Evolutionary conservation across 2,113 vertebrate species (phyloP).

Genomic region (Hymenochirus boettgeri): DNA sequence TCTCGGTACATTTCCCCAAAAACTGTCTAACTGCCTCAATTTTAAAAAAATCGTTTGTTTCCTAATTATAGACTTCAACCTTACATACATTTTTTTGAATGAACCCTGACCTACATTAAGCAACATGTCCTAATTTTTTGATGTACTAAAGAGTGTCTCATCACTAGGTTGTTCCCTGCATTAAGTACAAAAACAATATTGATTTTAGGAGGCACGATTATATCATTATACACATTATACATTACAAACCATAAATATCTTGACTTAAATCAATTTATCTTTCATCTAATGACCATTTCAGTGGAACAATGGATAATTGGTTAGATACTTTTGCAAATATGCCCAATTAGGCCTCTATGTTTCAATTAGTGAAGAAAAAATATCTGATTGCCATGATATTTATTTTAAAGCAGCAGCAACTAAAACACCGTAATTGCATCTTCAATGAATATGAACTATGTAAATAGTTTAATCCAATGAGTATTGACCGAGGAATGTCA

Average conservation of each 20-base stretch:
- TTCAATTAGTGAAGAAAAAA: neutral
- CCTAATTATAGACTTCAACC: no score
- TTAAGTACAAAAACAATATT: neutral
- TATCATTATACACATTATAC: neutral
- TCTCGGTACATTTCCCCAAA: no score
- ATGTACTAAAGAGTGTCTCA: neutral
- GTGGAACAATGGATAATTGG: neutral
- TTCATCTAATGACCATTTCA: neutral
- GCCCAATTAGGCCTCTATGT: neutral
- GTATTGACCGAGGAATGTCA: neutral
- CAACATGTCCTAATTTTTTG: no score
- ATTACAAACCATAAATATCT: neutral
- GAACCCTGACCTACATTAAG: no score
- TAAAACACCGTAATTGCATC: slow-evolving; percentile 3
- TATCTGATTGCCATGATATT: neutral
- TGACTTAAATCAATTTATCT: neutral
- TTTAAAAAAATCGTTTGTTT: no score
- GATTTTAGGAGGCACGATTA: neutral
- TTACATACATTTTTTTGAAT: no score
- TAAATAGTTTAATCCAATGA: neutral
- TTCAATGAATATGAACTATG: slow-evolving; percentile 3
- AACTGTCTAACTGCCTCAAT: no score
- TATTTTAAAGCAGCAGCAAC: neutral
- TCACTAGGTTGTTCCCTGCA: neutral
- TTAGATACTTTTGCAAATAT: neutral